A percentile compares a stretch with the other conserved stretches of the same genome.
These are phyloP conservation scores for Pimephales promelas DNA, from an alignment of 2,113 vertebrate genomes.

Conservation along the genomic window DNA sequence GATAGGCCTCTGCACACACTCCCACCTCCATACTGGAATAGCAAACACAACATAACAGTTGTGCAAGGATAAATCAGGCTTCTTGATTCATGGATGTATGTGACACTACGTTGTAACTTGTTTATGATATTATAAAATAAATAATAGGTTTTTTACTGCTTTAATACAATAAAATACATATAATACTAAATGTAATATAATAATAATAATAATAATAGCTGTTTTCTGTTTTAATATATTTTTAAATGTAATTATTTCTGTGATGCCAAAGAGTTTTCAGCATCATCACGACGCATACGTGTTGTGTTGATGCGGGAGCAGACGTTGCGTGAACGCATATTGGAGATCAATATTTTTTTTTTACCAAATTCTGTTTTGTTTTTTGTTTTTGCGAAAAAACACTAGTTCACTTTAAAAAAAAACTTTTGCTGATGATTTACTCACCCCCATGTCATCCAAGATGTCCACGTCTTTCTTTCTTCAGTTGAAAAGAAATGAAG, in stretches of 20 bases:
- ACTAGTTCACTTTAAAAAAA: no score
- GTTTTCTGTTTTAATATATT: background rate
- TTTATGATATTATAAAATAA: background rate
- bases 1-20: constrained; percentile 91
- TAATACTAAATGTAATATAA: background rate
- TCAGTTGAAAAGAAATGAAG: no score
- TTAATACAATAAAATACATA: background rate
- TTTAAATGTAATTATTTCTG: background rate
- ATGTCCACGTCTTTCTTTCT: no score
- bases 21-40: constrained; percentile 93
- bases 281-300: no score
- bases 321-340: no score
- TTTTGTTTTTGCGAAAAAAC: no score
- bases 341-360: no score
- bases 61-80: background rate
- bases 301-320: no score
- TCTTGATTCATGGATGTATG: background rate
- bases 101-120: background rate
- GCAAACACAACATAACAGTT: constrained; percentile 17
- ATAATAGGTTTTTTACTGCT: background rate
- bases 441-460: no score
- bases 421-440: no score
- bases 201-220: background rate
- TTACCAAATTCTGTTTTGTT: no score
- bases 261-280: no score